Base-by-base conservation (phyloP, 2,797 vertebrate species). In the Holocentrus rufus region DNA sequence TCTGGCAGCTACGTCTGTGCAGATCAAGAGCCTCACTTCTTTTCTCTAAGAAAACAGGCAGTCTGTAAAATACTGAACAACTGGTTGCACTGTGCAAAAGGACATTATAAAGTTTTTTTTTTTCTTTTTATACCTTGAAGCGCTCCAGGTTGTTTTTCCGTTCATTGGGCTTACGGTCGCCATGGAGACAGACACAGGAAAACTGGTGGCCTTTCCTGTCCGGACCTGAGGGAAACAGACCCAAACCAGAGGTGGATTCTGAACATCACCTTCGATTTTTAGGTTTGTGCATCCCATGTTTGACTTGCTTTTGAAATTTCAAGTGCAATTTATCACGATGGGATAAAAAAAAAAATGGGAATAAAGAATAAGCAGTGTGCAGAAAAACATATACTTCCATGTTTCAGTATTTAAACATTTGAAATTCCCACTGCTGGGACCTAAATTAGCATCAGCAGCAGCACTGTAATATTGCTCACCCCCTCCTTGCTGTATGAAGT, bases 1-100 rank as follows among this genome's bases (percentile, higher is more conserved):
- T 95, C 98, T 94, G 74, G 98, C 98, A 44, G 98, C 98, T 14
- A 99, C 98, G 44, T 99, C 98, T 0, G 98, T 99, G 89, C 98
- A 99, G 91, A 99, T 95, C 92, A 99, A 70, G 81, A 96, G 96
- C 77, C 93, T 94, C 47, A 99, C 98, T 57, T 99, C 97, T 79
- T 93, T 95, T 90, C 90, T 98, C 98, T 99, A 79, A 7, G 69
- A 62, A 31, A 79, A 17, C 68, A 84, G 2, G 23, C 5, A 1
- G n/a, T n/a, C 11, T 0, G 6, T 69, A 1, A 63, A 73, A 68
- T 15, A 20, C 15, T 0, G 0, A 6, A 0, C 10, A 30, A 22
- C 22, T 17, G 25, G 3, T n/a, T 61, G 2, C 7, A 34, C 7
- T 39, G 23, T 0, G 4, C 20, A 6, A 61, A 52, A 65, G 2